Percentiles rank a stretch among this genome's conserved stretches.
These are phyloP conservation scores for Drosophila obscura DNA, from an alignment of 1,140 invertebrate species.

Conservation along the genomic window DNA sequence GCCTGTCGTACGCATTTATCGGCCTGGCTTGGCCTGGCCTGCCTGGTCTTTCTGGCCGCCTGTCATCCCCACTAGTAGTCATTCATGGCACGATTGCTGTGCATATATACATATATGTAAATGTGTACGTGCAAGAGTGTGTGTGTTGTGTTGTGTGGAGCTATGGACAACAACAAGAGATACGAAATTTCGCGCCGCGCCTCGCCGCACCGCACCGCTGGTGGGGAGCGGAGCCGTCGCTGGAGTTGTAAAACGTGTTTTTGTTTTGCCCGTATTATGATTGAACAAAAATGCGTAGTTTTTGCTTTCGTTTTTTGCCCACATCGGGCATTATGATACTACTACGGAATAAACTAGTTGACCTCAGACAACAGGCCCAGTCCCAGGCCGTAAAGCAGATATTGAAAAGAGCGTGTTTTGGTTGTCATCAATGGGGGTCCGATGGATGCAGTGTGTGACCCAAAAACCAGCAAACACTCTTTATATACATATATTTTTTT, in stretches of 20 bases:
- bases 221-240: conserved; percentile 11
- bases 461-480: conserved; percentile 1
- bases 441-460: conserved; percentile 14
- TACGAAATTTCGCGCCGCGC: conserved; percentile 62
- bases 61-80: conserved; percentile 48
- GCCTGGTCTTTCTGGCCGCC: no score
- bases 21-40: no score
- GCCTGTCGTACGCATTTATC: conserved; percentile 52
- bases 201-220: no score
- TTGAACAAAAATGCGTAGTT: conserved; percentile 72
- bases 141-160: conserved; percentile 34
- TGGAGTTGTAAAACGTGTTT: conserved; percentile 79
- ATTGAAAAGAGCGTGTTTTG: conserved; percentile 52
- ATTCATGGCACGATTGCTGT: conserved; percentile 62
- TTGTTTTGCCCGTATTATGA: conserved; percentile 53
- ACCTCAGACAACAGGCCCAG: conserved; percentile 65
- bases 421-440: conserved; percentile 24
- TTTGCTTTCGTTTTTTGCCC: conserved; percentile 67
- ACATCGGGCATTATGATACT: conserved; percentile 39
- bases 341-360: conserved; percentile 51
- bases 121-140: conserved; percentile 3
- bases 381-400: conserved; percentile 4
- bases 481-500: neutral
- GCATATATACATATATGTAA: conserved; percentile 38
- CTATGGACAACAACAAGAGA: conserved; percentile 59